Evolutionary conservation across 2,888 invertebrate species (phyloP), one percentile per base, ranked within the genome.

Genomic region (Lypha dubia): DNA sequence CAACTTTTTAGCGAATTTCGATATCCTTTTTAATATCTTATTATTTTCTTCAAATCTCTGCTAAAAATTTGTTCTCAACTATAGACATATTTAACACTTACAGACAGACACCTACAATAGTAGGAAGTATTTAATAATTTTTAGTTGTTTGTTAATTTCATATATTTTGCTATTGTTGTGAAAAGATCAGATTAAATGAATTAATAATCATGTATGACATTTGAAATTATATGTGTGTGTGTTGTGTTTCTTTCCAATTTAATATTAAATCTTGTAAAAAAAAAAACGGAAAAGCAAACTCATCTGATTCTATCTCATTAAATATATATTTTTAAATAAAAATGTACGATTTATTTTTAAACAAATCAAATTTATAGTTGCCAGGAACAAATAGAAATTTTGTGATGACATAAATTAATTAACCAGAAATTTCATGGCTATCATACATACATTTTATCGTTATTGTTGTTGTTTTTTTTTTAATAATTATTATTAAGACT

Each of bases 371-470:
- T 28, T 41, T 38, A 62, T 28, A 68, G 38, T 65, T 70, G 44
- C 68, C 41, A 74, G 67, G 49, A 58, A 74, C 62, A 35, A 49
- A 67, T 9, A 56, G n/a, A 53, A 28, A 49, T 28, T 11, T 46
- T 81, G 53, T 63, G 60, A 62, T 75, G 75, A 70, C 81, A 81
- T 62, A 75, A 56, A 70, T 81, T 68, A 68, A 74, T 80, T 75
- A 75, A 63, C 11, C 56, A 63, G 46, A 71, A 79, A 24, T 46
- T 56, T 71, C 71, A 71, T 71, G 71, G 65, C 44, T 41, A 24
- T 49, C 51, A 53, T 17, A 24, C 17, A 35, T 60, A n/a, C n/a
- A n/a, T n/a, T n/a, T n/a, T n/a, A n/a, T n/a, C n/a, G 56, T 32
- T 15, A 22, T 68, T 75, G 15, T 73, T 68, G 44, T 53, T 68